These are phyloP conservation scores for Schrankia costaestrigalis DNA, from an alignment of 2,888 invertebrate species.

Conservation along the genomic window DNA sequence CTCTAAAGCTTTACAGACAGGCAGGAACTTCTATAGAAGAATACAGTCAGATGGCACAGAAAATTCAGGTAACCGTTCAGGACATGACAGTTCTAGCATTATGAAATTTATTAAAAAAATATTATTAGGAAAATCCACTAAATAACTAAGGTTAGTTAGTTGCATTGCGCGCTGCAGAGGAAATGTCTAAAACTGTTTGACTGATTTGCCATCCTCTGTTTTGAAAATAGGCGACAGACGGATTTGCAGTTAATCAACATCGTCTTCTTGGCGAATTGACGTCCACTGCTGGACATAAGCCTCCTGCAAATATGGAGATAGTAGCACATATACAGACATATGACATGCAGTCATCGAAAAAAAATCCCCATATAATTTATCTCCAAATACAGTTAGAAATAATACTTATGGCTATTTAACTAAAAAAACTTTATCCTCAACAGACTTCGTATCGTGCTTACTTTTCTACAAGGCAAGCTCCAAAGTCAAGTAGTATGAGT, in stretches of 20 bases:
- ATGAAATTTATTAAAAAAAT: too few species aligned
- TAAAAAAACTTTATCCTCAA: background rate
- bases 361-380: too few species aligned
- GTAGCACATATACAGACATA: background rate
- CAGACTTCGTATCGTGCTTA: slow-evolving; percentile 44
- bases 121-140: too few species aligned
- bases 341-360: background rate
- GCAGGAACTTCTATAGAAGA: slow-evolving; percentile 22
- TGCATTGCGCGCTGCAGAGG: too few species aligned
- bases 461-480: slow-evolving; percentile 25
- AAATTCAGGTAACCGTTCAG: slow-evolving; percentile 47
- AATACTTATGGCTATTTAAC: background rate
- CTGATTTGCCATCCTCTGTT: too few species aligned
- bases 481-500: background rate
- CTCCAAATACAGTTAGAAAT: background rate
- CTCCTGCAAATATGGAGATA: background rate
- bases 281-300: background rate
- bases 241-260: too few species aligned
- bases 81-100: too few species aligned
- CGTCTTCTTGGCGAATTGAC: too few species aligned
- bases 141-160: too few species aligned
- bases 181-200: too few species aligned
- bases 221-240: too few species aligned
- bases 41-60: slow-evolving; percentile 26
- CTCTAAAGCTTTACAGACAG: slow-evolving; percentile 39